These are phyloP conservation scores for Danio tinwini DNA, from an alignment of 2,797 vertebrate species.

Conservation along the genomic window DNA sequence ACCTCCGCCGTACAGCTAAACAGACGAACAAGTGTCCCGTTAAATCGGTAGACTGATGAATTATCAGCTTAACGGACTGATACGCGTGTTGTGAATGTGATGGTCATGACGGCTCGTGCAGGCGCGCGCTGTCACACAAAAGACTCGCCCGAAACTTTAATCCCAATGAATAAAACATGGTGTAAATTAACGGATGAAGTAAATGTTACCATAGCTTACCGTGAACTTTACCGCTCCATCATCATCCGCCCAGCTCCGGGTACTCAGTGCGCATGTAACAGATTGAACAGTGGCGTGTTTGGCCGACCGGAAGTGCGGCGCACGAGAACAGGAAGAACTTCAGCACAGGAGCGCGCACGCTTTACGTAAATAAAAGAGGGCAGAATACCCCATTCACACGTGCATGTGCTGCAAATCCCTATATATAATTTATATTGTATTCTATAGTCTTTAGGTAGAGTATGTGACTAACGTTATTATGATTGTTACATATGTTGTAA, in stretches of 20 bases:
- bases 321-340: constrained; percentile 68
- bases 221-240: constrained; percentile 52
- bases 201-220: constrained; percentile 39
- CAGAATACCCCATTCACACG: too few species aligned
- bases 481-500: too few species aligned
- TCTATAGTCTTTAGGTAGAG: too few species aligned
- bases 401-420: too few species aligned
- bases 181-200: not conserved
- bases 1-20: not conserved
- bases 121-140: constrained; percentile 19
- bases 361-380: not conserved
- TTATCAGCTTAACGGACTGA: not conserved
- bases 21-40: too few species aligned
- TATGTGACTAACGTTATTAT: too few species aligned
- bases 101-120: not conserved
- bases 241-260: constrained; percentile 19
- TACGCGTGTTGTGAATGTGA: constrained; percentile 13
- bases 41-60: not conserved
- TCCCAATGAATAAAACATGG: not conserved
- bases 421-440: too few species aligned
- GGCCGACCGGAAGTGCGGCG: constrained; percentile 58
- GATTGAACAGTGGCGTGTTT: constrained; percentile 72
- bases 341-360: not conserved
- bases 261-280: constrained; percentile 26
- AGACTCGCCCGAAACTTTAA: constrained; percentile 19